phyloP scores from a whole-genome alignment of 1,140 invertebrate genomes.

The Zaprionus nigranus region DNA sequence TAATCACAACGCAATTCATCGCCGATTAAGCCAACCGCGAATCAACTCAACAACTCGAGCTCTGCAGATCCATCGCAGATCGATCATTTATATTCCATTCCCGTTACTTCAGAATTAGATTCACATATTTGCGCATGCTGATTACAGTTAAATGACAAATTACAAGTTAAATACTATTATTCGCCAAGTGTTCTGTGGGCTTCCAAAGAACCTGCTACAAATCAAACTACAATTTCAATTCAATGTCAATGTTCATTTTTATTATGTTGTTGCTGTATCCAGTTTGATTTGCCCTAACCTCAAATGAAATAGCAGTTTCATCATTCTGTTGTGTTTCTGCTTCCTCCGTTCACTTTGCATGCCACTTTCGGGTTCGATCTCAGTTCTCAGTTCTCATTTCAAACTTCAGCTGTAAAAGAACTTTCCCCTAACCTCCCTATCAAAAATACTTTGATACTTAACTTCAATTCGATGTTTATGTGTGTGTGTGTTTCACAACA shows the following conservation, averaged over 20 bases:
- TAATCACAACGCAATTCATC: conserved; percentile 32
- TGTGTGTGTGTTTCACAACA: conserved; percentile 1
- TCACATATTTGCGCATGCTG: conserved; percentile 33
- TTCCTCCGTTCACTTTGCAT: conserved; percentile 12
- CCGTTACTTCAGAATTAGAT: conserved; percentile 23
- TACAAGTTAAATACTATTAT: conserved; percentile 18
- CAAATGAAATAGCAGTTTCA: not conserved
- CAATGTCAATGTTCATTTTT: conserved; percentile 12
- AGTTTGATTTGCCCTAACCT: conserved; percentile 5
- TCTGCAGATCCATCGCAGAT: conserved; percentile 1
- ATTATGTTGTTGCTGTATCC: conserved; percentile 18
- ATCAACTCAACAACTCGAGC: conserved; percentile 1
- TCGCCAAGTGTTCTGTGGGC: conserved; percentile 35
- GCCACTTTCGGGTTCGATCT: not conserved
- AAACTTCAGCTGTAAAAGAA: not conserved
- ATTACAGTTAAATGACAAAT: conserved; percentile 19
- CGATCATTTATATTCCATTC: conserved; percentile 13
- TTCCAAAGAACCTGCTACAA: not conserved
- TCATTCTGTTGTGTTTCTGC: not conserved
- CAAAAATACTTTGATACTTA: not conserved
- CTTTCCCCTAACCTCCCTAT: not conserved
- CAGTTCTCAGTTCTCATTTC: not conserved
- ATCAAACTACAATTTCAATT: not conserved
- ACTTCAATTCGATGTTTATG: not conserved
- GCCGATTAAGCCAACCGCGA: conserved; percentile 8